Evolutionary conservation across 2,797 vertebrate genomes (phyloP).

Genomic region (Liparis tanakae): DNA sequence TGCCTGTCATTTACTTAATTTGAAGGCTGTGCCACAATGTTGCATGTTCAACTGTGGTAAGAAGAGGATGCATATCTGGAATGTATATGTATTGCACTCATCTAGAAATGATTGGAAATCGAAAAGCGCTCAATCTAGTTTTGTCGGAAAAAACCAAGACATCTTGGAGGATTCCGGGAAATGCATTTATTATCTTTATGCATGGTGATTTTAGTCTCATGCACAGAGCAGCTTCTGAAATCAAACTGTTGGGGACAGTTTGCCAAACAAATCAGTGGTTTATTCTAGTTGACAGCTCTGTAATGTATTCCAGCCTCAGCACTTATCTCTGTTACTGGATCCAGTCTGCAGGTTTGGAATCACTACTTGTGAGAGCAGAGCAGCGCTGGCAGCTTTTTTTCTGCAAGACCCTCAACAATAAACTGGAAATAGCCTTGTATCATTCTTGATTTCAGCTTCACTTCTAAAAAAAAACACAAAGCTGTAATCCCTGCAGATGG

Average conservation of each 20-base stretch:
- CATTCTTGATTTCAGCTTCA: slow-evolving; percentile 40
- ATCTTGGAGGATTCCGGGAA: neutral
- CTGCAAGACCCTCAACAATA: slow-evolving; percentile 34
- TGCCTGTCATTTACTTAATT: slow-evolving; percentile 14
- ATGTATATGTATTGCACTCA: slow-evolving; percentile 14
- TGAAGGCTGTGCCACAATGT: slow-evolving; percentile 4
- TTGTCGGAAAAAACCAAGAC: slow-evolving; percentile 19
- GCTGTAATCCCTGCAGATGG: slow-evolving; percentile 32
- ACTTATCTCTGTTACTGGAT: slow-evolving; percentile 63
- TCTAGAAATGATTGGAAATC: slow-evolving; percentile 12
- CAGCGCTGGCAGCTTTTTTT: slow-evolving; percentile 33
- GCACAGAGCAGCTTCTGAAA: slow-evolving; percentile 37
- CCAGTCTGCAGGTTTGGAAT: slow-evolving; percentile 60
- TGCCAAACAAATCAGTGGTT: slow-evolving; percentile 54
- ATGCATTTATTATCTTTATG: slow-evolving; percentile 18
- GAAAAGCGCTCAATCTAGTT: neutral
- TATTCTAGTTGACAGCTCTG: slow-evolving; percentile 66
- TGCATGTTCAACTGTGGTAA: neutral
- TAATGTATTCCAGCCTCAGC: slow-evolving; percentile 65
- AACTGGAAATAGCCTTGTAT: slow-evolving; percentile 51
- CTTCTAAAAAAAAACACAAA: slow-evolving; percentile 11
- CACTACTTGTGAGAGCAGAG: slow-evolving; percentile 49
- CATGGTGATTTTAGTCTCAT: slow-evolving; percentile 41
- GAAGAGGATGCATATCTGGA: neutral
- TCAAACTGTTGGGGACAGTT: slow-evolving; percentile 47